Conservation (phyloP, 35 echinoderm and acorn worm genomes). For the Ophioderma brevispina region DNA sequence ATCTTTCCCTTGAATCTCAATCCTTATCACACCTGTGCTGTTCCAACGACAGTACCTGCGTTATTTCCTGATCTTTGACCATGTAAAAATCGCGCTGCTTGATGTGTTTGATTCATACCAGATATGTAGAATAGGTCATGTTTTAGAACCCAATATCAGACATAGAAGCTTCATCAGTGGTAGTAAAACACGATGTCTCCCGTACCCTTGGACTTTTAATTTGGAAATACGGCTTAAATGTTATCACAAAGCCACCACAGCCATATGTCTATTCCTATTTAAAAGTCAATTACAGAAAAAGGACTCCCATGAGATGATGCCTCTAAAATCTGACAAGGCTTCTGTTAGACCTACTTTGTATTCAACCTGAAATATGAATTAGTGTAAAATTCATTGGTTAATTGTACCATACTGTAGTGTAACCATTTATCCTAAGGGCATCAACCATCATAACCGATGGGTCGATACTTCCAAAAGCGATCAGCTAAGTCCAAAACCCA, state of each 20-base stretch:
- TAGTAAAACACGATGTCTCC: not conserved
- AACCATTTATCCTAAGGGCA: not conserved
- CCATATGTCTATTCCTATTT: not conserved
- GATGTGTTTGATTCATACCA: not conserved
- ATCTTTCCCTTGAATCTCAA: not conserved
- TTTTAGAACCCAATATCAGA: not conserved
- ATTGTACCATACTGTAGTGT: not conserved
- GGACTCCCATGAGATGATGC: no score
- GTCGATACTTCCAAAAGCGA: not conserved
- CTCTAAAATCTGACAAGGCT: not conserved
- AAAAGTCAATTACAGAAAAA: no score
- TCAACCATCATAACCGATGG: no score
- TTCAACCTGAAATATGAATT: not conserved
- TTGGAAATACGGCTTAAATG: not conserved
- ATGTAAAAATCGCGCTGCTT: not conserved
- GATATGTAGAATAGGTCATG: not conserved
- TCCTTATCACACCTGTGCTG: not conserved
- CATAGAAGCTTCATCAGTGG: not conserved
- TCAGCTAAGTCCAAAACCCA: no score
- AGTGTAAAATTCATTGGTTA: not conserved
- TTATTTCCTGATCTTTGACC: not conserved
- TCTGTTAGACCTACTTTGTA: not conserved
- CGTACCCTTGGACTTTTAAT: conserved; percentile 4
- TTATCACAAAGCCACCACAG: not conserved
- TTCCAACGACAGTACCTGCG: not conserved